Base-by-base conservation (phyloP, 2,797 vertebrate genomes). In the Sebastes taczanowskii region DNA sequence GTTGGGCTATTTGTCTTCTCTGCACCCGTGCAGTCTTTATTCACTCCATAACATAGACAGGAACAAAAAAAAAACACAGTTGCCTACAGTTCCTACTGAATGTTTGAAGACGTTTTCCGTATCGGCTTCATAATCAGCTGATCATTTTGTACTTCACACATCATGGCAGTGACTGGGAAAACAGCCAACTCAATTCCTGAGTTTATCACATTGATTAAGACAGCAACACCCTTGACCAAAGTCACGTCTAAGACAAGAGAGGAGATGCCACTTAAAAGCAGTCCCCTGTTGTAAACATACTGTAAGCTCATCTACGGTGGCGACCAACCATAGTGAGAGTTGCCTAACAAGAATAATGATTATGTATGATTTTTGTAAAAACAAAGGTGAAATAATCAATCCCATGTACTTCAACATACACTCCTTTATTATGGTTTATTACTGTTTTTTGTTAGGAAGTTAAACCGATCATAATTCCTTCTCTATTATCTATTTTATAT, bases 1-100 rank as follows among this genome's bases (percentile, higher is more conserved):
- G 65, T 62, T 76, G 20, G 20, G 18, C 30, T 63, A n/a, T 69
- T 69, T 59, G n/a, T 80, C 73, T 71, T 71, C n/a, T 20, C 25
- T 32, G n/a, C 11, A 10, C 53, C 61, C 10, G n/a, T 25, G 60
- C 25, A 25, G 62, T 32, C 49, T 20, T 2, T 22, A 20, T 71
- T 34, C 25, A 18, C 58, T 59, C 7, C 7, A 18, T 52, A 32
- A 60, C 14, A 38, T 25, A 52, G 13, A 53, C 29, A 16, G 7
- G 5, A 11, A 49, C 8, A 23, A 23, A 30, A 52, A 18, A 27
- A 46, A 25, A 0, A 20, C 56, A 53, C 1, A 14, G 18, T 20
- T 52, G 56, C 6, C 20, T 52, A 1, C 18, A 56, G 30, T 63
- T 61, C 11, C 14, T 25, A 1, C 29, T 61, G 1, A 1, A 11